Conservation (phyloP, 2,113 vertebrate genomes). For the Notarius lentiginosus region DNA sequence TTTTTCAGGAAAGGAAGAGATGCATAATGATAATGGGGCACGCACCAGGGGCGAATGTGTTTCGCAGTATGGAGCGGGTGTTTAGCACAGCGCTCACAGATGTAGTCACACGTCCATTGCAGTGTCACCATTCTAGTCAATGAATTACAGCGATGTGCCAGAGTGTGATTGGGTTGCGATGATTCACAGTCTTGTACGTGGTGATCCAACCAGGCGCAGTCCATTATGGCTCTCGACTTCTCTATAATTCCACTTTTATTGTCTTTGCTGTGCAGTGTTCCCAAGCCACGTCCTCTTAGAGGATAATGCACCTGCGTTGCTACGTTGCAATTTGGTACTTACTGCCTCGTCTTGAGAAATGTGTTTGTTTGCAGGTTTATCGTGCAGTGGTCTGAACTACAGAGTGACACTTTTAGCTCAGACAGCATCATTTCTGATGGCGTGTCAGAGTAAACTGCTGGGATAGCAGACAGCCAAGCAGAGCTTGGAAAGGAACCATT, state of each 20-base stretch:
- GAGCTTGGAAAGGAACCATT: conserved; percentile 49
- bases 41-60: conserved; percentile 18
- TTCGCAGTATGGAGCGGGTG: conserved; percentile 20
- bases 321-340: conserved; percentile 66
- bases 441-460: conserved; percentile 63
- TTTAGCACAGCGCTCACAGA: conserved; percentile 45
- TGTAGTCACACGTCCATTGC: conserved; percentile 47
- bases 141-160: conserved; percentile 50
- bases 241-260: conserved; percentile 58
- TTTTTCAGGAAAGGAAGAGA: conserved; percentile 40
- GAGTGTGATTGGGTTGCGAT: conserved; percentile 47
- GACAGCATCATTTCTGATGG: conserved; percentile 68
- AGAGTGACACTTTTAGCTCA: conserved; percentile 66
- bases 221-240: conserved; percentile 49
- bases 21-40: conserved; percentile 53
- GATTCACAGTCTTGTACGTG: conserved; percentile 52
- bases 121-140: conserved; percentile 42
- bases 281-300: conserved; percentile 56
- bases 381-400: conserved; percentile 62
- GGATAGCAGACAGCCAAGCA: conserved; percentile 54
- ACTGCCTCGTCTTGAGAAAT: conserved; percentile 57
- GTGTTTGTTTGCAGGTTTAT: conserved; percentile 62
- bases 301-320: conserved; percentile 56
- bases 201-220: conserved; percentile 47
- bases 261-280: conserved; percentile 37